Percentiles rank a stretch among this genome's conserved stretches.
phyloP scores from a whole-genome alignment of 2,888 invertebrate genomes.

The Lasioglossum morio region DNA sequence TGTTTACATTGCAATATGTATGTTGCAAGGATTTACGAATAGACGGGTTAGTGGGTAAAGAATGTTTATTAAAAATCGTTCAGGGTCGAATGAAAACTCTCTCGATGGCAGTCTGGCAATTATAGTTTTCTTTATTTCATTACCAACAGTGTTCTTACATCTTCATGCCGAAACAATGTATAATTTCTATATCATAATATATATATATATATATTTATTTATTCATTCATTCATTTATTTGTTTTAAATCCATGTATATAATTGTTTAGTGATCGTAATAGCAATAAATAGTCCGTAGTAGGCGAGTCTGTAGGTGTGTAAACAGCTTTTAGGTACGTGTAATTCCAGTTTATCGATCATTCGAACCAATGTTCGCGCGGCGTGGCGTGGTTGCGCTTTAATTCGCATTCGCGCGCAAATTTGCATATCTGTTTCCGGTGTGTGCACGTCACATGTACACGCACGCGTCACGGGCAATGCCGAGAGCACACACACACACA shows the following conservation, averaged over 20 bases:
- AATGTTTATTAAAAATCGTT: neutral
- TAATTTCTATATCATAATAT: constrained; percentile 77
- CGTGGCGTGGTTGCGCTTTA: constrained; percentile 26
- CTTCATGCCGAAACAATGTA: constrained; percentile 79
- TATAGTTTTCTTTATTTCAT: constrained; percentile 81
- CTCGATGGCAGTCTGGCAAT: constrained; percentile 70
- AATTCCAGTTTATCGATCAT: constrained; percentile 71
- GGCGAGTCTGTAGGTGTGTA: constrained; percentile 78
- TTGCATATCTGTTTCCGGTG: constrained; percentile 44
- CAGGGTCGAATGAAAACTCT: neutral
- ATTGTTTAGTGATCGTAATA: constrained; percentile 76
- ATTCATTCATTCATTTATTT: constrained; percentile 55
- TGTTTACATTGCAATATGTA: neutral
- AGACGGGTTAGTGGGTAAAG: neutral
- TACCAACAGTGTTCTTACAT: constrained; percentile 80
- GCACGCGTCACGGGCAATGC: neutral
- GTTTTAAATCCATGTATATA: constrained; percentile 65
- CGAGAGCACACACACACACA: neutral
- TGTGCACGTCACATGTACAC: neutral
- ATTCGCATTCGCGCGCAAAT: constrained; percentile 30
- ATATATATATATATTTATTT: neutral
- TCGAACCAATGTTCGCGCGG: constrained; percentile 64
- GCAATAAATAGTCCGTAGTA: constrained; percentile 79
- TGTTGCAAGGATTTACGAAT: neutral
- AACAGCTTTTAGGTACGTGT: constrained; percentile 77